These are phyloP conservation scores for Lucifuga dentata DNA, from an alignment of 2,113 vertebrate genomes.

Conservation along the genomic window DNA sequence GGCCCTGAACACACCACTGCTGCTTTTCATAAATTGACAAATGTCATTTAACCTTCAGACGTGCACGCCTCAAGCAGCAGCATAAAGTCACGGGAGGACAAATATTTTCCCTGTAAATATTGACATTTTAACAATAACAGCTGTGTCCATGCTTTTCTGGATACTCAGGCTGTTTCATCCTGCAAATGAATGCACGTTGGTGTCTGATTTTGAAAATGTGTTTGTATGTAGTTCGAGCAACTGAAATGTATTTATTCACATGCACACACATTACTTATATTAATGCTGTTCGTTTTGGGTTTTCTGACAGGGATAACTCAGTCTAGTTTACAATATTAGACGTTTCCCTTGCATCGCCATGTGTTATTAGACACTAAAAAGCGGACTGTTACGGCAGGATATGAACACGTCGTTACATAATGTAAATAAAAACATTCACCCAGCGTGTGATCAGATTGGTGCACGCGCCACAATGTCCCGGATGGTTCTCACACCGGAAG, in stretches of 20 bases:
- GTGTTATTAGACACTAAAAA: slow-evolving; percentile 20
- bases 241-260: background rate
- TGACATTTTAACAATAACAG: background rate
- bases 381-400: slow-evolving; percentile 24
- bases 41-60: slow-evolving; percentile 56
- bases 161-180: no score
- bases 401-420: slow-evolving; percentile 52
- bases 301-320: background rate
- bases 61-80: background rate
- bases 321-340: background rate
- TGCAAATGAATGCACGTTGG: background rate
- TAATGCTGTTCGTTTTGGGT: background rate
- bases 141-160: background rate
- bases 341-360: background rate
- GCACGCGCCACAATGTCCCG: slow-evolving; percentile 80
- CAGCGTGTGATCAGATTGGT: slow-evolving; percentile 51
- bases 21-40: slow-evolving; percentile 58
- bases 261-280: no score
- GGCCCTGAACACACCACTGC: slow-evolving; percentile 9
- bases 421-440: slow-evolving; percentile 71
- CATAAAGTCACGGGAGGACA: no score
- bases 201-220: background rate
- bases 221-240: no score
- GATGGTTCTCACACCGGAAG: slow-evolving; percentile 95
- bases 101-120: no score